Base-by-base conservation (phyloP, 2,113 vertebrate genomes). In the Pungitius pungitius region DNA sequence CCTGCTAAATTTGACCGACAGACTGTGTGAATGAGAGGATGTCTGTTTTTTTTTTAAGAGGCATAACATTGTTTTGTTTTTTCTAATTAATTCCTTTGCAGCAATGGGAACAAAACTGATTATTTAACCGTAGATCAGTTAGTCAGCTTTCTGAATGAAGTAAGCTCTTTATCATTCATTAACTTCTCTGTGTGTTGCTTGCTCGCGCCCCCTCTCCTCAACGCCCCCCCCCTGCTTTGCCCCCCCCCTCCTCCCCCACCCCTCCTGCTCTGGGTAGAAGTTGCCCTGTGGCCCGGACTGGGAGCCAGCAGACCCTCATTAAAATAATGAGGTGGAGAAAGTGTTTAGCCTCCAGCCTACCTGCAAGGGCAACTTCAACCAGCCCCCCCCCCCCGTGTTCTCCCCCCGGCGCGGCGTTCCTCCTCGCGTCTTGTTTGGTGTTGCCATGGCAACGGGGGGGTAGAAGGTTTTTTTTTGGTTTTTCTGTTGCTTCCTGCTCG, bases 91-190 rank as follows among this genome's bases (percentile, higher is more conserved):
- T 99, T 97, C 94, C 96, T 98, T 99, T 98, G 94, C 97, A 99
- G 98, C 97, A 99, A 99, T 96, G 98, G 97, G 95, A 97, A 96
- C 96, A 99, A 98, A 98, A 97, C 95, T 95, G 98, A 99, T 98
- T 98, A 96, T 99, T 99, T 99, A 99, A 98, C 96, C 94, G 96
- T 99, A 99, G 98, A 99, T 95, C 97, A 99, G 96, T 98, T 99
- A 99, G 98, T 99, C 97, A 99, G 97, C 97, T 99, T 99, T 99
- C 98, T 99, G 96, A 99, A 99, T 96, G 97, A 99, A 98, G 98
- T 99, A 99, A 99, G 98, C 96, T 97, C 95, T 97, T 94, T 93
- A 97, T 97, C 95, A 96, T 97, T 97, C 95, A 96, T 98, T 97
- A 98, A 99, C 97, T 96, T 92, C 77, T 96, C 93, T 96, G 93